A percentile compares a stretch with the other conserved stretches of the same genome.
Conservation (phyloP, 2,888 invertebrate genomes). For the Steromphala cineraria region DNA sequence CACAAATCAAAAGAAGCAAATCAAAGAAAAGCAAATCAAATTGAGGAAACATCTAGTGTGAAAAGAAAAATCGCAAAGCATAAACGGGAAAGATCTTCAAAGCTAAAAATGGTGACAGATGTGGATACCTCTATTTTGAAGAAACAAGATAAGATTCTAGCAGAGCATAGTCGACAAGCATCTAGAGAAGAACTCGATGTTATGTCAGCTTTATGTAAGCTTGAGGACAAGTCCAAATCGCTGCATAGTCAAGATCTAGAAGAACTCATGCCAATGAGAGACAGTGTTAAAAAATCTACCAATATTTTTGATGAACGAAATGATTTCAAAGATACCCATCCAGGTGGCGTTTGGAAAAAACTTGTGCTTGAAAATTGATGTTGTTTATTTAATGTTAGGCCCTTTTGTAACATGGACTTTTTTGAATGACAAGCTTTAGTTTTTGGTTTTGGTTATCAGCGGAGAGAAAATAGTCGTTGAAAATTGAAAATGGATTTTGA, state of each 20-base stretch:
- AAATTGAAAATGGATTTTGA: no score
- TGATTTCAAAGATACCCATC: background rate
- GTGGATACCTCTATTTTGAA: background rate
- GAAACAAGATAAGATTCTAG: background rate
- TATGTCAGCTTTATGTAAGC: constrained; percentile 1
- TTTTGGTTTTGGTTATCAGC: no score
- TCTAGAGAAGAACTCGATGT: background rate
- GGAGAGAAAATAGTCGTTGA: no score
- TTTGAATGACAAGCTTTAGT: no score
- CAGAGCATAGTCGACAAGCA: background rate
- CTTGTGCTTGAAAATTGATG: background rate
- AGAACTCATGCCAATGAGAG: background rate
- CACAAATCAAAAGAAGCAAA: no score
- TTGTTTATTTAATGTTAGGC: background rate
- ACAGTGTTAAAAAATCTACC: background rate
- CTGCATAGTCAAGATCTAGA: background rate
- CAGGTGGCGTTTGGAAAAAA: background rate
- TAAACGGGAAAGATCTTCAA: background rate
- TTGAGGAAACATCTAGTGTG: no score
- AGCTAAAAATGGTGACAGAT: background rate
- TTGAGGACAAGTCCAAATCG: background rate
- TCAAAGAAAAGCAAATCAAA: no score
- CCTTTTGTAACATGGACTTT: no score
- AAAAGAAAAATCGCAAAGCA: background rate
- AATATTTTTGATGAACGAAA: background rate